A percentile compares a stretch with the other conserved stretches of the same genome.
These are phyloP conservation scores for Hydractinia echinata DNA, from an alignment of 30 jellyfish, hydroid and myxozoan species.

Conservation along the genomic window DNA sequence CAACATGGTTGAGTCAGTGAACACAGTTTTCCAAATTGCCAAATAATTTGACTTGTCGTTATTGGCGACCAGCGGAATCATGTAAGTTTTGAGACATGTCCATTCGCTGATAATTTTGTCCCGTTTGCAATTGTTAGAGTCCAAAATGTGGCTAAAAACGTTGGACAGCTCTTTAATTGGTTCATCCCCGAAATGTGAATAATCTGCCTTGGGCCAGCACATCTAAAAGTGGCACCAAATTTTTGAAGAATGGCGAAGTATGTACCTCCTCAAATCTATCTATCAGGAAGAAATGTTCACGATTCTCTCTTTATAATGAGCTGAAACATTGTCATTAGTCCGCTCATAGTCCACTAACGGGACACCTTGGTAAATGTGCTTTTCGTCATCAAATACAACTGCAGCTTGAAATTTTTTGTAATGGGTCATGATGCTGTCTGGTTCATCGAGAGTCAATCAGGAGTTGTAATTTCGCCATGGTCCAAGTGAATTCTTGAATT, in stretches of 20 bases:
- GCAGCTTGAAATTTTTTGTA: not conserved
- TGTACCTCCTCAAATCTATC: not conserved
- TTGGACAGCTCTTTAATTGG: not conserved
- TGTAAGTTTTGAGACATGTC: slow-evolving; percentile 7
- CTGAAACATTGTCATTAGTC: not conserved
- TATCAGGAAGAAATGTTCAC: not conserved
- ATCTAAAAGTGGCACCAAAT: slow-evolving; percentile 1
- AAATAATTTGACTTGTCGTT: not conserved
- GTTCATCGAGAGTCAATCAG: not conserved
- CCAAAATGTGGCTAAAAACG: not conserved
- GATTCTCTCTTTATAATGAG: not conserved
- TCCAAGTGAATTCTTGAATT: not conserved
- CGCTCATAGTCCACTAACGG: too few species aligned
- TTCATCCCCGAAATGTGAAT: not conserved
- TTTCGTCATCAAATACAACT: not conserved
- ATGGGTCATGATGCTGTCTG: not conserved
- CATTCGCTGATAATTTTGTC: slow-evolving; percentile 8
- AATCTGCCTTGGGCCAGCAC: not conserved
- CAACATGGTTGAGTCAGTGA: not conserved
- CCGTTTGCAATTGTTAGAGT: not conserved
- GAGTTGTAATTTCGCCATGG: not conserved
- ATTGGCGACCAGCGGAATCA: slow-evolving; percentile 16
- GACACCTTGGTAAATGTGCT: too few species aligned
- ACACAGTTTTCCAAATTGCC: slow-evolving; percentile 1
- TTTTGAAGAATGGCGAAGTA: not conserved